phyloP scores from a whole-genome alignment of 2,797 vertebrate genomes.

The Crenichthys baileyi region DNA sequence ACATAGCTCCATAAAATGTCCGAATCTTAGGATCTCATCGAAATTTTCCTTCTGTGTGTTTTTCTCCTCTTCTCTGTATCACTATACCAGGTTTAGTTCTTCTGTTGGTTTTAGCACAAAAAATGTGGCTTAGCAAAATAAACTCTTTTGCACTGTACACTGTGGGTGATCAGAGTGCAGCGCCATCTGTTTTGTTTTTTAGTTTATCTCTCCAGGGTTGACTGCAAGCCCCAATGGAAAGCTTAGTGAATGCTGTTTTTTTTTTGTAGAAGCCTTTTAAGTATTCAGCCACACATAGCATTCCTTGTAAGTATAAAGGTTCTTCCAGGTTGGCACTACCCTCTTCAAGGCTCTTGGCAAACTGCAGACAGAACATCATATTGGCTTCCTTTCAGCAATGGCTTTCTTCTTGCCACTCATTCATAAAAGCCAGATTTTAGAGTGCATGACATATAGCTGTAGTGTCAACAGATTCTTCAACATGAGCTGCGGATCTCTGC shows the following conservation, averaged over 20 bases:
- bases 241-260: not conserved
- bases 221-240: not conserved
- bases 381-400: not conserved
- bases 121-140: not conserved
- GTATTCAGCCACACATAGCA: not conserved
- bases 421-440: not conserved
- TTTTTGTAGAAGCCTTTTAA: not conserved
- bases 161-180: not conserved
- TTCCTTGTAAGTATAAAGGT: not conserved
- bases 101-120: not conserved
- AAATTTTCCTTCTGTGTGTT: not conserved
- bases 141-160: not conserved
- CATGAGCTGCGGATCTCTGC: too few species aligned
- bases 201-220: not conserved
- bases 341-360: not conserved
- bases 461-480: not conserved
- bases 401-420: not conserved
- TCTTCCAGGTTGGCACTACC: not conserved
- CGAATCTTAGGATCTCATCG: not conserved
- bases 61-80: not conserved
- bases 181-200: slow-evolving; percentile 1
- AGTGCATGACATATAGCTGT: not conserved
- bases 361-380: not conserved
- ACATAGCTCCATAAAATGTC: not conserved
- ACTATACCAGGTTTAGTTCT: not conserved